A percentile compares a stretch with the other conserved stretches of the same genome.
Evolutionary conservation across 2,797 vertebrate genomes (phyloP).

Genomic region (Siniperca scherzeri): DNA sequence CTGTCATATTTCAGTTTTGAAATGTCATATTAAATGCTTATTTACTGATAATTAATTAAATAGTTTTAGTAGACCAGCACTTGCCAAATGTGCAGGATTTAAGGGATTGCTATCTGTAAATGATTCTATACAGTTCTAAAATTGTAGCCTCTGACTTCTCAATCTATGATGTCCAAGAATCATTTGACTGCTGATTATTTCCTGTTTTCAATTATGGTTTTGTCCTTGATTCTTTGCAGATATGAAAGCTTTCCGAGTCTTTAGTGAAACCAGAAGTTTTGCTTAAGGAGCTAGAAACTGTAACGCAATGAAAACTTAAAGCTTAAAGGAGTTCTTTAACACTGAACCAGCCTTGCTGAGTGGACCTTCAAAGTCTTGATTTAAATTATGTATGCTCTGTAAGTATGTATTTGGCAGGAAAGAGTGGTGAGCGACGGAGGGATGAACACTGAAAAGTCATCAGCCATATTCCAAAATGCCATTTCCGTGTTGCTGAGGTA

Average conservation of each 20-base stretch:
- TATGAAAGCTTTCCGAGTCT: conserved; percentile 31
- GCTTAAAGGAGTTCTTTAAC: conserved; percentile 72
- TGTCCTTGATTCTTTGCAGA: conserved; percentile 15
- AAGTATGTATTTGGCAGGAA: conserved; percentile 83
- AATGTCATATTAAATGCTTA: background rate
- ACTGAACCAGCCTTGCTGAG: conserved; percentile 68
- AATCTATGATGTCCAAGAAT: background rate
- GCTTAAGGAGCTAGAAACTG: conserved; percentile 56
- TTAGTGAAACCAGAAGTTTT: conserved; percentile 36
- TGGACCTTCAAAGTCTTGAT: conserved; percentile 71
- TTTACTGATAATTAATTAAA: background rate
- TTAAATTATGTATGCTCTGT: conserved; percentile 83
- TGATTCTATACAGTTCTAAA: background rate
- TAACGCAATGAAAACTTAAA: conserved; percentile 59
- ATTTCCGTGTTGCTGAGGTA: conserved; percentile 82
- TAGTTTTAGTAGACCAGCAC: background rate
- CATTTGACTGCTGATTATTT: background rate
- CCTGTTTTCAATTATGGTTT: background rate
- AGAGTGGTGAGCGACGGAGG: conserved; percentile 56
- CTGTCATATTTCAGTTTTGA: background rate
- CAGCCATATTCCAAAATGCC: conserved; percentile 83
- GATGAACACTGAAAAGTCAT: conserved; percentile 76
- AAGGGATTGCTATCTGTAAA: background rate
- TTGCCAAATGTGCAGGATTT: background rate
- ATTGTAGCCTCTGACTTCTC: background rate